Conservation (phyloP, 2,113 vertebrate genomes). For the Scomber colias region DNA sequence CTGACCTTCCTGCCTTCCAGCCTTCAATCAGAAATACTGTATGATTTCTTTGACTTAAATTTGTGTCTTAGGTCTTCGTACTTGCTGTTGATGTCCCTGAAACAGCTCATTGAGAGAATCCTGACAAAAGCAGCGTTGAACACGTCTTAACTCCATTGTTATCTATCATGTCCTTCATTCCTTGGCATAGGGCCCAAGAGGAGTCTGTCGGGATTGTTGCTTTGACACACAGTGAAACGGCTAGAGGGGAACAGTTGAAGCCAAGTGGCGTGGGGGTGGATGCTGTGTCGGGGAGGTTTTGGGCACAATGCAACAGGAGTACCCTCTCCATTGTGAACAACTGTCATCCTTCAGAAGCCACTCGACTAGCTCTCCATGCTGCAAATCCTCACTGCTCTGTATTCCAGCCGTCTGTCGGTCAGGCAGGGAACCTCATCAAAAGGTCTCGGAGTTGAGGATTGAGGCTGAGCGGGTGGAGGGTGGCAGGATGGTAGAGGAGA, state of each 20-base stretch:
- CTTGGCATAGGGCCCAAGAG: constrained; percentile 68
- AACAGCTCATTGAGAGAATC: constrained; percentile 44
- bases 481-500: constrained; percentile 35
- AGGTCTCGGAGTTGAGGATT: constrained; percentile 71
- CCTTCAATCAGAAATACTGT: constrained; percentile 34
- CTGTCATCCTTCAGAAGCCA: constrained; percentile 84
- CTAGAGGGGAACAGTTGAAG: constrained; percentile 70
- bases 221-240: constrained; percentile 70
- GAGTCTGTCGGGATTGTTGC: constrained; percentile 70
- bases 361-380: constrained; percentile 79
- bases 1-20: constrained; percentile 25
- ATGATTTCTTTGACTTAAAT: constrained; percentile 35
- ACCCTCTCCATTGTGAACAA: constrained; percentile 78
- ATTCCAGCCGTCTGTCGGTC: constrained; percentile 77
- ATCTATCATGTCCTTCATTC: constrained; percentile 73
- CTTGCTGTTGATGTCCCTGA: constrained; percentile 22
- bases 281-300: constrained; percentile 49
- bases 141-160: constrained; percentile 60
- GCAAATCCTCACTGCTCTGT: constrained; percentile 82
- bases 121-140: constrained; percentile 42
- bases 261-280: constrained; percentile 66
- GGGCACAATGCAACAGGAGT: constrained; percentile 76
- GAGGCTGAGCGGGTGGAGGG: constrained; percentile 43
- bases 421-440: constrained; percentile 78
- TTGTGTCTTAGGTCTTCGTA: constrained; percentile 11